Percentiles rank a stretch among this genome's conserved stretches.
Conservation (phyloP, 1,140 invertebrate species). For the Idris sp. region DNA sequence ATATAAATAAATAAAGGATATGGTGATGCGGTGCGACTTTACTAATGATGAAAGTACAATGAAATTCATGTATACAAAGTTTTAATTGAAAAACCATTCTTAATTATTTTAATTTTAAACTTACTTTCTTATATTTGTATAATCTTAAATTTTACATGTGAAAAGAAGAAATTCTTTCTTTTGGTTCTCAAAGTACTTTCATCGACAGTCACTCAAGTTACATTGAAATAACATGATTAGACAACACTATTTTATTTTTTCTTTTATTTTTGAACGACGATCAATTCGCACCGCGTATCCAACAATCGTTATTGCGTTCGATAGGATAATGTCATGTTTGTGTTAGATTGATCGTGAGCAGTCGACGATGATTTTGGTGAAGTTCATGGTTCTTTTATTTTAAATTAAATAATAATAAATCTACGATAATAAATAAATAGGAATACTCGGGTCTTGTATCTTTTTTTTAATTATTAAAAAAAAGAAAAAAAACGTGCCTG, state of each 20-base stretch:
- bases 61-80: no score
- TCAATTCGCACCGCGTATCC: constrained; percentile 11
- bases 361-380: constrained; percentile 13
- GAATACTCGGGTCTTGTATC: constrained; percentile 46
- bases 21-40: constrained; percentile 17
- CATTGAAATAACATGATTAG: constrained; percentile 13
- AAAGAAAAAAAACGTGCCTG: constrained; percentile 16
- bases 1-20: constrained; percentile 30
- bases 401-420: constrained; percentile 54
- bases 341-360: constrained; percentile 23
- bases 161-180: no score
- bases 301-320: constrained; percentile 18
- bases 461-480: constrained; percentile 28
- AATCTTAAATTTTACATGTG: no score
- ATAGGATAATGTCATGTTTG: constrained; percentile 28
- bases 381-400: constrained; percentile 11
- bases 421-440: constrained; percentile 61
- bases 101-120: no score
- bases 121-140: no score
- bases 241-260: no score
- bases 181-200: constrained; percentile 26
- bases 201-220: constrained; percentile 6
- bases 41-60: background rate
- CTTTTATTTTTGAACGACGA: no score
- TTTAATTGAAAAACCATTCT: no score